Conservation (phyloP, 2,113 vertebrate genomes). For the Pycnonotus jocosus region DNA sequence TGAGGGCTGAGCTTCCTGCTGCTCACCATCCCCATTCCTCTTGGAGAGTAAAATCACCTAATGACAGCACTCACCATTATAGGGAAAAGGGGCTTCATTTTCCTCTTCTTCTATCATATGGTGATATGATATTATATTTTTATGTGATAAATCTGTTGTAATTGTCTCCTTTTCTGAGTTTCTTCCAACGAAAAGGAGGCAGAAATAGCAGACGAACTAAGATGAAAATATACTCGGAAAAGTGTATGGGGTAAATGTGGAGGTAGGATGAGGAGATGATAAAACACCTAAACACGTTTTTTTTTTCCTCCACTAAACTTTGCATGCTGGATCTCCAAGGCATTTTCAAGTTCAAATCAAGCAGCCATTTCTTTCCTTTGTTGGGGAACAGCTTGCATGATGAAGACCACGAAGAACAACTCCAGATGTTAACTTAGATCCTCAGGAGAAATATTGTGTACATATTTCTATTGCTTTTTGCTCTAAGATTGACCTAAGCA, state of each 20-base stretch:
- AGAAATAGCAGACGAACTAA: background rate
- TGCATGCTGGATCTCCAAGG: background rate
- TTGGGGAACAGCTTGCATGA: background rate
- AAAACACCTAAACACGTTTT: background rate
- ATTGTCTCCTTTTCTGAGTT: background rate
- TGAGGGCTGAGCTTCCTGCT: background rate
- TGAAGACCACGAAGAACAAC: background rate
- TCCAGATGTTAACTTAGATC: background rate
- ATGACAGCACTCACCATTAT: accelerated
- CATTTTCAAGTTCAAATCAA: background rate
- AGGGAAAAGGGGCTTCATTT: background rate
- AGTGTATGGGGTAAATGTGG: background rate
- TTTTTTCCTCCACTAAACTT: background rate
- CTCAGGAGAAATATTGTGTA: background rate
- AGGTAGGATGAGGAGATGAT: background rate
- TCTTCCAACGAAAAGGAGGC: background rate
- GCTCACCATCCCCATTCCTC: background rate
- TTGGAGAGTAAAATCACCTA: background rate
- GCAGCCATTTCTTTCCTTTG: background rate
- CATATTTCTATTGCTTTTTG: background rate
- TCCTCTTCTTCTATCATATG: background rate
- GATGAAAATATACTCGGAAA: background rate
- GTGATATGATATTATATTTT: no score
- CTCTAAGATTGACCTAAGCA: background rate
- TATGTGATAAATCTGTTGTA: background rate